Percentiles rank a stretch among this genome's conserved stretches.
These are phyloP conservation scores for Eudemis profundana DNA, from an alignment of 2,888 invertebrate species.

Conservation along the genomic window DNA sequence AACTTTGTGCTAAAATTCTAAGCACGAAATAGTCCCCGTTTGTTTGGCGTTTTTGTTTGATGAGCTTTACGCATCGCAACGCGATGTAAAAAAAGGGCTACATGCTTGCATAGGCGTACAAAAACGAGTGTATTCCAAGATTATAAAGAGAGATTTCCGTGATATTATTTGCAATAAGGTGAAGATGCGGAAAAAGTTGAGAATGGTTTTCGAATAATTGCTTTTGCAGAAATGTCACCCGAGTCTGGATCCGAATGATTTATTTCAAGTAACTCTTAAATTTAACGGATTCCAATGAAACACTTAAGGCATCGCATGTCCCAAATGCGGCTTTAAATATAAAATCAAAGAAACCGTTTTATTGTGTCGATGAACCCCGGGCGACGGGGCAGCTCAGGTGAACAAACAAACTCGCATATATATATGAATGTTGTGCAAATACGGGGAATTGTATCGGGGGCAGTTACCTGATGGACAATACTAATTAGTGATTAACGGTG, in stretches of 20 bases:
- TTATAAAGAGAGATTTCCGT: too few species aligned
- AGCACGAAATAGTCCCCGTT: too few species aligned
- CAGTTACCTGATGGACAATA: slow-evolving; percentile 30
- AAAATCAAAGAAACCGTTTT: slow-evolving; percentile 63
- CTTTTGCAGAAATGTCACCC: background rate
- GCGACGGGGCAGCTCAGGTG: slow-evolving; percentile 62
- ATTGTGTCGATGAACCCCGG: slow-evolving; percentile 65
- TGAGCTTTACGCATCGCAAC: too few species aligned
- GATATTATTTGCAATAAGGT: too few species aligned
- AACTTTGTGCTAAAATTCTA: too few species aligned
- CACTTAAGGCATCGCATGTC: slow-evolving; percentile 53
- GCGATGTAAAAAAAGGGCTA: too few species aligned
- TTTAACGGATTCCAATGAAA: slow-evolving; percentile 47
- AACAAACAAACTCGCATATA: slow-evolving; percentile 64
- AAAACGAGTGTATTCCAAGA: too few species aligned
- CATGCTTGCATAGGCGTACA: too few species aligned
- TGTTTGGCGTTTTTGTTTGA: too few species aligned
- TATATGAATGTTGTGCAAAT: slow-evolving; percentile 43
- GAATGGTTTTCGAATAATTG: background rate
- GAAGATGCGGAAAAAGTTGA: too few species aligned
- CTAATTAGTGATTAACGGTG: slow-evolving; percentile 28
- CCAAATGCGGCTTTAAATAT: slow-evolving; percentile 59
- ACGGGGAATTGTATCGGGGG: slow-evolving; percentile 36
- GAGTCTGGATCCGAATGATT: background rate
- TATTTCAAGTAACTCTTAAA: slow-evolving; percentile 35